Evolutionary conservation across 2,113 vertebrate genomes (phyloP).

Genomic region (Macroglossus sobrinus): DNA sequence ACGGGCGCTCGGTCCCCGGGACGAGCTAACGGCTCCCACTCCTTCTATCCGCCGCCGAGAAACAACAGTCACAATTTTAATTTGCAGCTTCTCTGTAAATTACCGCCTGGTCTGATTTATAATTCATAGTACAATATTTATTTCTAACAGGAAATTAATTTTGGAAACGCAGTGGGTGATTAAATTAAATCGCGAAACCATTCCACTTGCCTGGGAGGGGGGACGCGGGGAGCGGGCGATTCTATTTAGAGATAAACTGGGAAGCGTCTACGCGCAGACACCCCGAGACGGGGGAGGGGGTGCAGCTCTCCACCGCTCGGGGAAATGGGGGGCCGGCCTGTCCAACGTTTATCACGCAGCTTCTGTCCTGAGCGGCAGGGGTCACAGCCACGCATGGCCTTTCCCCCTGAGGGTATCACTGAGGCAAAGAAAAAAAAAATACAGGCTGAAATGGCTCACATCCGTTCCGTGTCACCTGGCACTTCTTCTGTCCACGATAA

Average conservation of each 20-base stretch:
- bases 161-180: constrained; percentile 73
- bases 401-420: background rate
- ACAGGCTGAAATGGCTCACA: fast-evolving
- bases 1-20: background rate
- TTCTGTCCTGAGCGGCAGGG: fast-evolving
- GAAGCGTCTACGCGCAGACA: background rate
- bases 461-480: fast-evolving
- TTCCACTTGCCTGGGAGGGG: constrained; percentile 26
- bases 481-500: fast-evolving
- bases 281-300: background rate
- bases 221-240: background rate
- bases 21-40: background rate
- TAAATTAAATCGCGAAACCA: constrained; percentile 71
- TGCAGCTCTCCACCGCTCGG: fast-evolving
- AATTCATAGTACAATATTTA: constrained; percentile 75
- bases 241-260: background rate
- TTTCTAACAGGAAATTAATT: constrained; percentile 77
- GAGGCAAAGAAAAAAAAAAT: background rate
- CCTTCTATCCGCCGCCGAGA: background rate
- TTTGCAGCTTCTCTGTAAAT: constrained; percentile 63
- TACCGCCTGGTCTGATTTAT: constrained; percentile 68
- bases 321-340: background rate
- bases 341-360: background rate
- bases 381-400: fast-evolving
- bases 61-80: constrained; percentile 36